Evolutionary conservation across 2,888 invertebrate genomes (phyloP), one percentile per base, ranked within the genome.

Genomic region (Theretra japonica): DNA sequence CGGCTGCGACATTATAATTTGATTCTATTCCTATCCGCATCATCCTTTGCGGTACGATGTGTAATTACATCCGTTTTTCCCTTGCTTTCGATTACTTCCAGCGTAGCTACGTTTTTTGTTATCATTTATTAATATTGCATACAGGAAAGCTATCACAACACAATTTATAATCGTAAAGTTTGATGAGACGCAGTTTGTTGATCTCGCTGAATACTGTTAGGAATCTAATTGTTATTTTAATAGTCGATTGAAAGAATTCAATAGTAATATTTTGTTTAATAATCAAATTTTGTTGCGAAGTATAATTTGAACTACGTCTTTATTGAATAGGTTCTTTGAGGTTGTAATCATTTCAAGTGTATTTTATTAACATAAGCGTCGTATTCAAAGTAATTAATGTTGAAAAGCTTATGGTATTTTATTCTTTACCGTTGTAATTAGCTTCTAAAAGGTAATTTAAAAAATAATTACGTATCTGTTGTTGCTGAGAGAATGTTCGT

Each of bases 1-100:
- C 86, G 84, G 82, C 79, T 86, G 87, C 87, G 89, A 91, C 90
- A 88, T 83, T 77, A 84, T 86, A 88, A 89, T 88, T 88, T 88
- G 86, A 88, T 89, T 90, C 88, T 89, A 88, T 88, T 88, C 89
- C 83, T 89, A 86, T 84, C 77, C 86, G 82, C 85, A 83, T 82
- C 80, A 81, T 84, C 82, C 81, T 86, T 88, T 90, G 90, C 88
- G 88, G 88, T 86, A 79, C 81, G 82, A 76, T 81, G 75, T 83
- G 84, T 85, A 90, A 92, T 90, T 90, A 90, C 83, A 86, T 84
- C 84, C 78, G 83, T 85, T 84, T 85, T 82, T 79, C 75, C 78
- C 78, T 81, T 79, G 73, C 79, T 74, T 86, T 86, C 86, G 84
- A 88, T 89, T 86, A 85, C 87, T 84, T 83, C 84, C 78, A 79